Evolutionary conservation across 2,888 invertebrate genomes (phyloP).

Genomic region (Cephus spinipes): DNA sequence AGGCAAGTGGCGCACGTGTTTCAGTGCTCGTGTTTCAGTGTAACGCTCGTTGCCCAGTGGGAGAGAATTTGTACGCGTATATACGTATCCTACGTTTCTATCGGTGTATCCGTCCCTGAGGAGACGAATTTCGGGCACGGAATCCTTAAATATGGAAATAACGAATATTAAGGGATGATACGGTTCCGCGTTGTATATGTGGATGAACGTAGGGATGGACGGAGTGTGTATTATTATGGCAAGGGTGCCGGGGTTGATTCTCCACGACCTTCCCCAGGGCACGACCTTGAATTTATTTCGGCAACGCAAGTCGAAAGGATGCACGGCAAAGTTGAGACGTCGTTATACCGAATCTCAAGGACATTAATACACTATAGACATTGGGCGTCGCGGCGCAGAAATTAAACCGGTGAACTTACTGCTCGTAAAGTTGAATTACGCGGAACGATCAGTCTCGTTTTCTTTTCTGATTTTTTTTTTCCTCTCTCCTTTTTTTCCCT

Average conservation of each 20-base stretch:
- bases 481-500: neutral
- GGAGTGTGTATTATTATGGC: neutral
- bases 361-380: neutral
- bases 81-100: neutral
- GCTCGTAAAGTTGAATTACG: neutral
- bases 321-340: neutral
- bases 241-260: neutral
- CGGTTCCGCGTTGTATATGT: neutral
- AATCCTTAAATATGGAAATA: neutral
- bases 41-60: conserved; percentile 17
- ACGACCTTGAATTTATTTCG: neutral
- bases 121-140: neutral
- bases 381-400: neutral
- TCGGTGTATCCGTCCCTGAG: neutral
- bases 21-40: conserved; percentile 36
- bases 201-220: neutral
- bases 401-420: neutral
- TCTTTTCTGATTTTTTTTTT: neutral
- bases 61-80: neutral
- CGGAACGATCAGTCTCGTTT: neutral
- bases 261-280: neutral
- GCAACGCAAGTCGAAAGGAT: neutral
- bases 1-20: conserved; percentile 40
- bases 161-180: neutral
- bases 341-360: neutral